Evolutionary conservation across 2,113 vertebrate genomes (phyloP).

Genomic region (Colius striatus): DNA sequence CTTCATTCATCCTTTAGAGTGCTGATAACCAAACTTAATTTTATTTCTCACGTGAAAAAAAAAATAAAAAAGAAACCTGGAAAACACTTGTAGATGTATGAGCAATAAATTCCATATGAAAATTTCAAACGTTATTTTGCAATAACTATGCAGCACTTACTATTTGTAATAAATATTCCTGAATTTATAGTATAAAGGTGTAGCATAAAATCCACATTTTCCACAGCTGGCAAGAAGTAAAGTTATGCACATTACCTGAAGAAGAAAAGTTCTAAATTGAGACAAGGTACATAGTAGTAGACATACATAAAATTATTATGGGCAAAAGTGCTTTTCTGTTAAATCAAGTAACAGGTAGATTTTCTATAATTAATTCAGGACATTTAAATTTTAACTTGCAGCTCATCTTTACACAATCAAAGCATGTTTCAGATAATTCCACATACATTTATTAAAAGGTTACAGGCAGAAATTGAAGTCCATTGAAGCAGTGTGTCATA

Average conservation of each 20-base stretch:
- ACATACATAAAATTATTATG: not conserved
- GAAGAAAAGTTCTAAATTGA: not conserved
- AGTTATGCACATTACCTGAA: not conserved
- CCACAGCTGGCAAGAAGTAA: not conserved
- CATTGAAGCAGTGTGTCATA: not conserved
- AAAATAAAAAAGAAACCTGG: not conserved
- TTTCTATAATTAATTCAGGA: not conserved
- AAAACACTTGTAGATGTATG: not conserved
- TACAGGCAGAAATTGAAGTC: not conserved
- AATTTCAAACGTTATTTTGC: not conserved
- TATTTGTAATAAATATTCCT: not conserved
- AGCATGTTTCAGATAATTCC: not conserved
- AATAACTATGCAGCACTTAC: not conserved
- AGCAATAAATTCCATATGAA: not conserved
- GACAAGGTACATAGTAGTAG: not conserved
- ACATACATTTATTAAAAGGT: not conserved
- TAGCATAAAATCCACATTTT: not conserved
- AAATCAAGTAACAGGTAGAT: not conserved
- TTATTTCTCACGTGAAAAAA: not conserved
- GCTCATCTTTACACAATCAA: not conserved
- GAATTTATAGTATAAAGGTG: not conserved
- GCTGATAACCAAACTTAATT: not conserved
- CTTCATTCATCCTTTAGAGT: not conserved
- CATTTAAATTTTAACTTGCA: constrained; percentile 14
- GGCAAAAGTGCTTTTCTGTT: not conserved